Percentiles rank a stretch among this genome's conserved stretches.
Evolutionary conservation across 2,113 vertebrate species (phyloP).

Genomic region (Lota lota): DNA sequence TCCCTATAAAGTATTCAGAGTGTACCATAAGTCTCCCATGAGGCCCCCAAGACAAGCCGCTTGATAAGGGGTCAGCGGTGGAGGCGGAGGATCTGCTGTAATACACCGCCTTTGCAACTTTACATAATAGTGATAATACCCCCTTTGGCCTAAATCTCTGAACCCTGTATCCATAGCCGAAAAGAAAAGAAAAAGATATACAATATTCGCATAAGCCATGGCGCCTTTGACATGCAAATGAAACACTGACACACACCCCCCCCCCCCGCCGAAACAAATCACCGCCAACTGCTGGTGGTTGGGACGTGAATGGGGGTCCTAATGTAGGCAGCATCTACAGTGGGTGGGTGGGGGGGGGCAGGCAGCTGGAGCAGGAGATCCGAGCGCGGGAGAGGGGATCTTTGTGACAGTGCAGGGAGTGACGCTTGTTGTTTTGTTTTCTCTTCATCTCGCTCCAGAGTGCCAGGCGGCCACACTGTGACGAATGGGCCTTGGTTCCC

Average conservation of each 20-base stretch:
- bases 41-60: constrained; percentile 30
- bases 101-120: constrained; percentile 41
- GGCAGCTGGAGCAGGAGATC: constrained; percentile 63
- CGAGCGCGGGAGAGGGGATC: constrained; percentile 65
- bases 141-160: constrained; percentile 38
- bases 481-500: constrained; percentile 69
- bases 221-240: constrained; percentile 72
- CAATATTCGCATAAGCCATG: constrained; percentile 57
- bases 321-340: constrained; percentile 71
- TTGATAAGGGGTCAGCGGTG: constrained; percentile 45
- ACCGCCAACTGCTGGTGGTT: constrained; percentile 71
- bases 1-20: constrained; percentile 30
- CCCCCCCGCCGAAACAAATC: constrained; percentile 70
- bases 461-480: constrained; percentile 64
- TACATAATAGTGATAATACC: constrained; percentile 29
- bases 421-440: constrained; percentile 49
- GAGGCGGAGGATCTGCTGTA: constrained; percentile 43
- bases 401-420: constrained; percentile 66
- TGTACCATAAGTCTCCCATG: constrained; percentile 39
- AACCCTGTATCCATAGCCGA: constrained; percentile 53
- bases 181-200: constrained; percentile 57
- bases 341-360: constrained; percentile 54
- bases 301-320: constrained; percentile 66
- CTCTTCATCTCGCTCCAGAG: constrained; percentile 42
- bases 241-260: constrained; percentile 59